phyloP scores from a whole-genome alignment of 1,140 invertebrate genomes.

The Heliconius eleuchia region DNA sequence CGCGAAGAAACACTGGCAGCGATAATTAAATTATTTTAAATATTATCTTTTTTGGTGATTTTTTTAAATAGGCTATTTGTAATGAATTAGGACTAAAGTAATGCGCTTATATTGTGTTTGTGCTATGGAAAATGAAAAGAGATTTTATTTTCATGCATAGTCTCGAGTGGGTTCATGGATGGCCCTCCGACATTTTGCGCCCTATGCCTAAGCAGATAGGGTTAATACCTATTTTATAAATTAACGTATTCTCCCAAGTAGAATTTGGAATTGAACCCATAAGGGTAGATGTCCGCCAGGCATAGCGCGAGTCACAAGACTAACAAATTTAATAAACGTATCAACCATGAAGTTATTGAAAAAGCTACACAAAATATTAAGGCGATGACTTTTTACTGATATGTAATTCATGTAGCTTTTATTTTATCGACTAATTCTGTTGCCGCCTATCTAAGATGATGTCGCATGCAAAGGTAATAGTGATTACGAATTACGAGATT shows the following conservation, averaged over 20 bases:
- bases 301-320: background rate
- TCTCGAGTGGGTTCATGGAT: no score
- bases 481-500: slow-evolving; percentile 41
- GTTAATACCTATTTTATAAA: background rate
- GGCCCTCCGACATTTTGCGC: no score
- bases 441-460: slow-evolving; percentile 34
- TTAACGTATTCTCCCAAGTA: background rate
- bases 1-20: slow-evolving; percentile 25
- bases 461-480: slow-evolving; percentile 38
- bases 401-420: slow-evolving; percentile 51
- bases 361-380: slow-evolving; percentile 23
- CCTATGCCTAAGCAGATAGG: no score
- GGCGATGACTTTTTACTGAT: slow-evolving; percentile 49
- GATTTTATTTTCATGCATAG: background rate
- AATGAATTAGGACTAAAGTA: background rate
- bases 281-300: background rate
- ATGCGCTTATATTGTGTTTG: background rate
- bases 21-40: slow-evolving; percentile 8
- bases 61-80: slow-evolving; percentile 7
- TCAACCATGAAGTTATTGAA: background rate
- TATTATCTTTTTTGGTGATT: background rate
- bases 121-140: background rate
- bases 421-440: slow-evolving; percentile 7
- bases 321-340: background rate
- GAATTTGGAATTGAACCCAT: background rate